Base-by-base conservation (phyloP, 2,888 invertebrate genomes). In the Boloria selene region DNA sequence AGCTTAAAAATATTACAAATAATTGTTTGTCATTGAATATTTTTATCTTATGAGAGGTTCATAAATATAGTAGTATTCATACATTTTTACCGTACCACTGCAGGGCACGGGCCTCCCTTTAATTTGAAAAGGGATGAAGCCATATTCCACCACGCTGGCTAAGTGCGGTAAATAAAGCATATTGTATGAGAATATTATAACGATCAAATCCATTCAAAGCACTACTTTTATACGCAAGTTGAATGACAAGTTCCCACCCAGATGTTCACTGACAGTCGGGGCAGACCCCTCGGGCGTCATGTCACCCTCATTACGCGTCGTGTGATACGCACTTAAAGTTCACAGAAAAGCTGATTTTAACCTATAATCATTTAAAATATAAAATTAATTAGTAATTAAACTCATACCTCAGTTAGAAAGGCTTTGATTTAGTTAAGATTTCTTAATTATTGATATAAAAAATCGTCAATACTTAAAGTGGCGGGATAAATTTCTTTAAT, bases 301-400 rank as follows among this genome's bases (percentile, higher is more conserved):
- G 77, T 79, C 79, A 77, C 81, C 76, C 77, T 76, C 78, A 76
- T 79, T 79, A 78, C 72, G 77, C 63, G 64, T 64, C 64, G 64
- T 64, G 59, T 64, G 64, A 64, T 59, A 64, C 64, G 64, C 58
- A 64, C 58, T 64, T 64, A 64, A 64, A 55, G 55, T 42, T 64
- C 64, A 59, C 51, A 64, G 58, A 44, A 42, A 16, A n/a, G 26
- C 64, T 64, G 64, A 52, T 64, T 64, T 59, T 52, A 52, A 13
- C 49, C 47, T 47, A 52, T 16, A 56, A 44, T 45, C 13, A 51
- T 53, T 64, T 59, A 18, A 49, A 59, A 59, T 59, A 31, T 17
- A 31, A 59, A 14, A 50, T 31, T 49, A 56, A 10, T n/a, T 10
- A 56, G 22, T 45, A 56, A 56, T 45, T 17, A 14, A 6, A 16